Conservation (phyloP, 2,113 vertebrate genomes). For the Chloroceryle aenea region DNA sequence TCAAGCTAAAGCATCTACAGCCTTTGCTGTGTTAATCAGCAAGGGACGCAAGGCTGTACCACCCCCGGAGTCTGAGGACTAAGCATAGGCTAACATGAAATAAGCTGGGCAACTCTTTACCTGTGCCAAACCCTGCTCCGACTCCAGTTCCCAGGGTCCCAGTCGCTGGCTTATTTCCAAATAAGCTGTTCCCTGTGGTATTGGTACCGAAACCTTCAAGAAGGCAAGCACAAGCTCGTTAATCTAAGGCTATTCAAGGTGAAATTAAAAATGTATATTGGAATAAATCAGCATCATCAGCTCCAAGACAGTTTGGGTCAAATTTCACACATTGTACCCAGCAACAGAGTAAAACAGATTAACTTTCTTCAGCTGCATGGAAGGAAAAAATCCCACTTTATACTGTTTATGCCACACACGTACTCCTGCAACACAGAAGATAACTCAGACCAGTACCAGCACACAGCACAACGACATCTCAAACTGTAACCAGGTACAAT, state of each 20-base stretch:
- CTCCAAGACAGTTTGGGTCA: background rate
- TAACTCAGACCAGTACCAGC: background rate
- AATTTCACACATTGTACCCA: background rate
- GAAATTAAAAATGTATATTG: background rate
- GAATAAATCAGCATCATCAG: background rate
- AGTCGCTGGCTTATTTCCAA: background rate
- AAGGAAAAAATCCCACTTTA: slow-evolving; percentile 3
- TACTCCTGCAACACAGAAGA: background rate
- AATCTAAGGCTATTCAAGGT: too few relatives aligned
- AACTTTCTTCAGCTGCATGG: background rate
- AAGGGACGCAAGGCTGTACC: background rate
- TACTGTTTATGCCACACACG: slow-evolving; percentile 54
- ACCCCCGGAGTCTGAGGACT: background rate
- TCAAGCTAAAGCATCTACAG: background rate
- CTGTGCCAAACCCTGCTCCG: slow-evolving; percentile 86
- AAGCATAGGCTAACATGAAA: background rate
- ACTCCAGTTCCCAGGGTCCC: background rate
- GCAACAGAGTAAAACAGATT: background rate
- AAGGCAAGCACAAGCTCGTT: too few relatives aligned
- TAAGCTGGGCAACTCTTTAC: slow-evolving; percentile 68
- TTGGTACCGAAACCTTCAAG: background rate
- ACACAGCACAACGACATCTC: background rate
- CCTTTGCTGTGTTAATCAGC: background rate
- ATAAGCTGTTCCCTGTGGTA: background rate
- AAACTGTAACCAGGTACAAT: background rate